Evolutionary conservation across 2,113 vertebrate species (phyloP), one percentile per base, ranked within the genome.

Genomic region (Falcunculus frontatus): DNA sequence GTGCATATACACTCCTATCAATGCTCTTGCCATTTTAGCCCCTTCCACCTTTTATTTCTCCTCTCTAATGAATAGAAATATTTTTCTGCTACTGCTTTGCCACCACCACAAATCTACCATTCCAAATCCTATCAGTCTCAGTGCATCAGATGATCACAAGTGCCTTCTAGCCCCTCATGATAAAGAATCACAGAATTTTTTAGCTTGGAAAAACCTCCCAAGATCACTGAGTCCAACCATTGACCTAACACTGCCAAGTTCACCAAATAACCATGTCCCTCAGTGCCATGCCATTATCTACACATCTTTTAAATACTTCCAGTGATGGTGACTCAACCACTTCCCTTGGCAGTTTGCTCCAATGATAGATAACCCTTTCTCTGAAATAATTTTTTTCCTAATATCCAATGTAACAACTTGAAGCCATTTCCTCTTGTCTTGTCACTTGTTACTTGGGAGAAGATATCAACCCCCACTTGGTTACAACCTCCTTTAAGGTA

Each of bases 401-500:
- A 32, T 27, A 59, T 9, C 25, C 32, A 52, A n/a, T 13, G 11
- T 16, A 41, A 56, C 14, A 65, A 46, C 14, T 27, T 84, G 16
- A 79, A 49, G 7, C 4, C 17, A 10, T 65, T 59, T 73, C 21
- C 25, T 72, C 39, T 73, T 41, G 17, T 41, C 17, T 50, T 84
- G 27, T 37, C 15, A 10, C 27, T 39, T 56, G 11, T 30, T 52
- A 59, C 14, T 9, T 39, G 29, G 30, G 20, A 73, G 44, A 59
- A 73, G 30, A 73, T 14, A 46, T 14, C 26, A 62, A 17, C 7
- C 2, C 11, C 20, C 25, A n/a, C 11, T 23, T 35, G 39, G 6
- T 25, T 46, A 35, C 29, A 65, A 2, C 0, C 0, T 23, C 16
- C 5, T 59, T 46, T 59, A 11, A 35, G 6, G 4, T 6, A 49